Conservation (phyloP, 2,113 vertebrate species). For the Megaceryle torquata region DNA sequence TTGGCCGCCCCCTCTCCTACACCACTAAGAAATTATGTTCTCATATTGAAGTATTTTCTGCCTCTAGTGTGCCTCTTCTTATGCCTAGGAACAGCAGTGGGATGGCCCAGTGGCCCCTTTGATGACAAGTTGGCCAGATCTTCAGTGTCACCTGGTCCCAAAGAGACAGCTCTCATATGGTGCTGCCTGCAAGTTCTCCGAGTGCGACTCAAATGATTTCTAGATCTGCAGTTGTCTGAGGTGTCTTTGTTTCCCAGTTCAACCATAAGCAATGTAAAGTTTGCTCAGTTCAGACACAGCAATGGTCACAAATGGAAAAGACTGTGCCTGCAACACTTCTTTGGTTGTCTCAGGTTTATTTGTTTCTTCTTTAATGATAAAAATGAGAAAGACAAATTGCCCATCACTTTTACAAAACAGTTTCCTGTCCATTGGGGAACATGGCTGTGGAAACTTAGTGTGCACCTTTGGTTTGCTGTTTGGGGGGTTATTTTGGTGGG, state of each 20-base stretch:
- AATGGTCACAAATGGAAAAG: background rate
- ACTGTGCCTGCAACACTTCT: background rate
- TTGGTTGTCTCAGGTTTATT: background rate
- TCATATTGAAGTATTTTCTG: background rate
- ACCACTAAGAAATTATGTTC: background rate
- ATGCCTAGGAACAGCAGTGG: background rate
- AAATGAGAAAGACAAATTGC: background rate
- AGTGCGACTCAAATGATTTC: background rate
- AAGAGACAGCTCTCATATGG: background rate
- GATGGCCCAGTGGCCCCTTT: background rate
- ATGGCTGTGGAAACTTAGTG: background rate
- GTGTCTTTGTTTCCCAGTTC: background rate
- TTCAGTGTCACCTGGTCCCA: background rate
- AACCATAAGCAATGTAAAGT: background rate
- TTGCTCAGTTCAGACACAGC: background rate
- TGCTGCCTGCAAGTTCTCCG: background rate
- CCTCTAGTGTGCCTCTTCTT: background rate
- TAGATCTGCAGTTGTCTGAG: background rate
- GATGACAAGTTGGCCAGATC: background rate
- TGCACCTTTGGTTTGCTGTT: background rate
- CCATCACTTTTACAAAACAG: background rate
- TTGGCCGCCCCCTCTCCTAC: background rate
- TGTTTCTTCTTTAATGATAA: background rate
- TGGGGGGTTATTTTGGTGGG: no score
- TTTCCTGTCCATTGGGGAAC: background rate